phyloP scores from a whole-genome alignment of 1,140 invertebrate species.

The Bombus difficillimus region DNA sequence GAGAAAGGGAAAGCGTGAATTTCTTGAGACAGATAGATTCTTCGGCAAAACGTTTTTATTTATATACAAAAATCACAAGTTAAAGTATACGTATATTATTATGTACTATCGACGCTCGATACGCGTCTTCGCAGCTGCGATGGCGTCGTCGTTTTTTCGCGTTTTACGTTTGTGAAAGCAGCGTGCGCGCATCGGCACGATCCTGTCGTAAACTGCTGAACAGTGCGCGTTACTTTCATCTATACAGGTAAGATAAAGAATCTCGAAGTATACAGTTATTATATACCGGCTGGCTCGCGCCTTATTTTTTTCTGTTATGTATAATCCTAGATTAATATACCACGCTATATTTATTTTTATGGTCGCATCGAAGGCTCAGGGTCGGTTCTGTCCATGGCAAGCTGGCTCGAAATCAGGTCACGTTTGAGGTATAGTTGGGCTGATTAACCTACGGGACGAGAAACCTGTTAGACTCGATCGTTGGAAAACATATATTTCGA shows the following conservation, averaged over 20 bases:
- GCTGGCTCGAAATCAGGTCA: constrained; percentile 71
- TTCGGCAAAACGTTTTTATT: constrained; percentile 75
- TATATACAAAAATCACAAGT: constrained; percentile 80
- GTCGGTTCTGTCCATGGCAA: constrained; percentile 72
- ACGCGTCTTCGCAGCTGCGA: constrained; percentile 50
- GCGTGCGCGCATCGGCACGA: constrained; percentile 61
- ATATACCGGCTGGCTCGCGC: constrained; percentile 54
- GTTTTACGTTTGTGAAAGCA: constrained; percentile 56
- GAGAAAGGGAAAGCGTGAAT: not conserved
- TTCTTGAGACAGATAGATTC: not conserved
- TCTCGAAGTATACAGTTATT: constrained; percentile 61
- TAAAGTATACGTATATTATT: constrained; percentile 65
- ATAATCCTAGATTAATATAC: constrained; percentile 72
- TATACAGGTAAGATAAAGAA: constrained; percentile 62
- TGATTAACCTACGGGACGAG: constrained; percentile 64
- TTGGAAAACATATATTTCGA: too few relatives aligned
- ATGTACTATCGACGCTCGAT: constrained; percentile 63
- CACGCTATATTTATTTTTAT: constrained; percentile 74
- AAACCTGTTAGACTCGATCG: not conserved
- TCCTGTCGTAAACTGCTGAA: constrained; percentile 59
- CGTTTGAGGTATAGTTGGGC: constrained; percentile 64
- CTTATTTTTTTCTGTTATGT: constrained; percentile 59
- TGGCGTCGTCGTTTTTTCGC: constrained; percentile 46
- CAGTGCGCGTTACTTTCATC: constrained; percentile 63
- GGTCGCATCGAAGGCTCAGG: constrained; percentile 67